These are phyloP conservation scores for Sycophila sp. DNA, from an alignment of 1,140 invertebrate species.

Conservation along the genomic window DNA sequence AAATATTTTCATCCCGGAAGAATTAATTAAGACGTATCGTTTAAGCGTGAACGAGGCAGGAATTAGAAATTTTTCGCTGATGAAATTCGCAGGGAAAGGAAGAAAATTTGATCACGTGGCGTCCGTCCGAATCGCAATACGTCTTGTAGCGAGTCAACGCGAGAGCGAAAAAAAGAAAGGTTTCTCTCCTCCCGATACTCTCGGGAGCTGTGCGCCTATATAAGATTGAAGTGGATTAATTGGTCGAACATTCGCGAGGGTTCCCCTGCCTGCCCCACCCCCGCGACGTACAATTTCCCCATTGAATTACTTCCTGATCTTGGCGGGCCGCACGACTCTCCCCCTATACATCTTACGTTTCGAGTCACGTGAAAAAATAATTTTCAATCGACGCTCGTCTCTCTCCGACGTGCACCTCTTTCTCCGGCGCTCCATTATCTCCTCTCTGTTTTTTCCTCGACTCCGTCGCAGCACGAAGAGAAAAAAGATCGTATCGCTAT, in stretches of 20 bases:
- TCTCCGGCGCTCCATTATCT: background rate
- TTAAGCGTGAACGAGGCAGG: background rate
- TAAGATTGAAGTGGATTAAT: slow-evolving; percentile 61
- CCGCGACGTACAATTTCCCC: slow-evolving; percentile 13
- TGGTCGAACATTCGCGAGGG: slow-evolving; percentile 59
- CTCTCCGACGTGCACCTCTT: background rate
- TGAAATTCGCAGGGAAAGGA: background rate
- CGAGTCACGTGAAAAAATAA: slow-evolving; percentile 36
- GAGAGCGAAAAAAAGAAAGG: slow-evolving; percentile 44
- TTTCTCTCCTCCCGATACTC: slow-evolving; percentile 48
- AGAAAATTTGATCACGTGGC: slow-evolving; percentile 18
- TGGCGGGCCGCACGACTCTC: background rate
- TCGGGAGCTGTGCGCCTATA: slow-evolving; percentile 43
- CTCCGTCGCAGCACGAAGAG: background rate
- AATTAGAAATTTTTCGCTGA: background rate
- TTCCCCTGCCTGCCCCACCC: background rate
- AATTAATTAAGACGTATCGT: background rate
- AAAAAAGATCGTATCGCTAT: background rate
- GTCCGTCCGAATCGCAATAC: slow-evolving; percentile 46
- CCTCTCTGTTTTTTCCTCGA: background rate
- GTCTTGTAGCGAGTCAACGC: slow-evolving; percentile 46
- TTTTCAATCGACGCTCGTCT: slow-evolving; percentile 34
- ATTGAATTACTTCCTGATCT: slow-evolving; percentile 36
- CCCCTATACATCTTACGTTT: slow-evolving; percentile 22
- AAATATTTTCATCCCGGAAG: background rate